phyloP scores from a whole-genome alignment of 2,888 invertebrate genomes.

The Chymomyza amoena region DNA sequence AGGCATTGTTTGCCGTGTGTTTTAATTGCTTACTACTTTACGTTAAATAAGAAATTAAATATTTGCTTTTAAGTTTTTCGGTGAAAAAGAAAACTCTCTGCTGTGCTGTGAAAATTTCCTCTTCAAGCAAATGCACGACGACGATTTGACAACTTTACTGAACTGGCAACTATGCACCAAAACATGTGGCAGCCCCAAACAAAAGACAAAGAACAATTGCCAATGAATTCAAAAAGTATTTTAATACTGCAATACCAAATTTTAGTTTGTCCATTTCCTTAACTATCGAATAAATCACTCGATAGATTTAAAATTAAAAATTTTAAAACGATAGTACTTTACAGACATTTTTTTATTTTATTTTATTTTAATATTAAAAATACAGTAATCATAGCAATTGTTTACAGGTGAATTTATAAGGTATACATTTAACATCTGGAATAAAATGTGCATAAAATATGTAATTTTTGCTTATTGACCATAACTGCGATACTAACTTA shows the following conservation, averaged over 20 bases:
- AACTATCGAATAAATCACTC: background rate
- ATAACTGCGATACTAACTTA: too few species aligned
- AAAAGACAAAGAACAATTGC: background rate
- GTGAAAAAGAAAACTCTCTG: conserved; percentile 34
- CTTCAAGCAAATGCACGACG: conserved; percentile 3
- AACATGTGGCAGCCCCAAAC: background rate
- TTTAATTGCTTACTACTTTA: conserved; percentile 60
- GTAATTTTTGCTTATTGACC: too few species aligned
- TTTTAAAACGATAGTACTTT: background rate
- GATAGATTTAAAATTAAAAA: background rate
- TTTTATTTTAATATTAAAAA: too few species aligned
- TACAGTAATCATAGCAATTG: too few species aligned
- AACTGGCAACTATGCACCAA: background rate
- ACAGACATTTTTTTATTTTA: too few species aligned
- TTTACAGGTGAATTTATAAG: too few species aligned
- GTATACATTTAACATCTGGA: too few species aligned
- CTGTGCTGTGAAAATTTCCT: background rate
- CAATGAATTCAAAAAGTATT: background rate
- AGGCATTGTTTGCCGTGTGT: conserved; percentile 68
- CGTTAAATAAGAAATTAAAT: conserved; percentile 65
- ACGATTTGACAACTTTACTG: background rate
- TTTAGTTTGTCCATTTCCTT: background rate
- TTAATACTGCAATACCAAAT: background rate
- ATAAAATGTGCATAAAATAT: too few species aligned
- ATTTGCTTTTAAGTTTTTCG: conserved; percentile 47